phyloP scores from a whole-genome alignment of 2,113 vertebrate species.

The Catharus minimus region DNA sequence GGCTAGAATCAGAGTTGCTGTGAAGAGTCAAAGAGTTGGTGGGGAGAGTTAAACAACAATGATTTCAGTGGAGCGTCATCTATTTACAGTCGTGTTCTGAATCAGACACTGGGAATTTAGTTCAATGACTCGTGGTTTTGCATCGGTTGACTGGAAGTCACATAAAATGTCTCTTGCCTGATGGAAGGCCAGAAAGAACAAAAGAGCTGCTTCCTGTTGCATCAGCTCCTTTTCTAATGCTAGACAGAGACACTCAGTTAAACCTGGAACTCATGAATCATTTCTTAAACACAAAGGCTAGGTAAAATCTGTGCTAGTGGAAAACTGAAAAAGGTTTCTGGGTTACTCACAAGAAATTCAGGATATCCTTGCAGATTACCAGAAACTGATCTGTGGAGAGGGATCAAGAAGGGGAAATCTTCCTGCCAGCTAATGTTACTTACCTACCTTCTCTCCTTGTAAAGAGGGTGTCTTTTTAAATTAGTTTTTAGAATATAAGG shows the following conservation, averaged over 20 bases:
- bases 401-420: neutral
- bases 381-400: neutral
- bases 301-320: neutral
- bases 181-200: neutral
- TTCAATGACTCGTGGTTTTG: neutral
- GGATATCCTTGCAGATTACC: neutral
- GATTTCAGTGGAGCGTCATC: neutral
- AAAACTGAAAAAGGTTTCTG: neutral
- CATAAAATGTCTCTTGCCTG: neutral
- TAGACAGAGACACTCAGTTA: neutral
- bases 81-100: neutral
- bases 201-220: neutral
- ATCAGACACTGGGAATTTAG: neutral
- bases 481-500: neutral
- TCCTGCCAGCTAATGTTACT: neutral
- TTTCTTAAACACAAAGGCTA: neutral
- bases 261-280: neutral
- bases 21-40: neutral
- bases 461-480: neutral
- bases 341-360: neutral
- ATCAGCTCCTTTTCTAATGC: neutral
- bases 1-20: neutral
- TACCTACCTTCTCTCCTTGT: neutral
- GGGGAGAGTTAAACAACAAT: neutral
- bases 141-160: neutral